Percentiles rank a stretch among this genome's conserved stretches.
Conservation (phyloP, 2,888 invertebrate genomes). For the Chironomus riparius region DNA sequence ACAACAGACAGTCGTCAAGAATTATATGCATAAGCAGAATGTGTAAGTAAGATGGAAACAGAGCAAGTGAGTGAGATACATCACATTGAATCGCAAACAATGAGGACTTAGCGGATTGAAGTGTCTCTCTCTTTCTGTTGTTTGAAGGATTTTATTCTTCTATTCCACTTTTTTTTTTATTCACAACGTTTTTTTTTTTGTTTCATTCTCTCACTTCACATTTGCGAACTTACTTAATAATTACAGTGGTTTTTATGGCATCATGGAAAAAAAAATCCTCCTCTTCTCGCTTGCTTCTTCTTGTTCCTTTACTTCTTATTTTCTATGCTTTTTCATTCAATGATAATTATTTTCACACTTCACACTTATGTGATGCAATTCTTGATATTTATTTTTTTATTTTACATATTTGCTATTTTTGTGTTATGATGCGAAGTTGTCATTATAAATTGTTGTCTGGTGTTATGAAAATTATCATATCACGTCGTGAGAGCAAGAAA, state of each 20-base stretch:
- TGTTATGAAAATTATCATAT: too few species aligned
- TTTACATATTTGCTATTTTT: too few species aligned
- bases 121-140: neutral
- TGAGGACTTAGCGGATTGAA: neutral
- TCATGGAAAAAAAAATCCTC: neutral
- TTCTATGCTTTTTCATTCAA: neutral
- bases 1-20: neutral
- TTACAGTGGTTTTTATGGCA: neutral
- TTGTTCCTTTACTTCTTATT: too few species aligned
- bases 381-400: too few species aligned
- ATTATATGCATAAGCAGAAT: neutral
- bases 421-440: too few species aligned
- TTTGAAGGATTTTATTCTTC: neutral
- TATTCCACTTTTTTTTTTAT: too few species aligned
- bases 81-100: neutral
- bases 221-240: neutral
- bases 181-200: too few species aligned
- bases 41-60: neutral
- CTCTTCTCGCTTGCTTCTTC: neutral
- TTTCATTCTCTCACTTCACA: neutral
- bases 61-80: too few species aligned
- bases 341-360: neutral
- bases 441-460: too few species aligned
- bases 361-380: neutral
- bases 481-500: too few species aligned